phyloP scores from a whole-genome alignment of 2,113 vertebrate genomes.

The Halichoerus grypus region DNA sequence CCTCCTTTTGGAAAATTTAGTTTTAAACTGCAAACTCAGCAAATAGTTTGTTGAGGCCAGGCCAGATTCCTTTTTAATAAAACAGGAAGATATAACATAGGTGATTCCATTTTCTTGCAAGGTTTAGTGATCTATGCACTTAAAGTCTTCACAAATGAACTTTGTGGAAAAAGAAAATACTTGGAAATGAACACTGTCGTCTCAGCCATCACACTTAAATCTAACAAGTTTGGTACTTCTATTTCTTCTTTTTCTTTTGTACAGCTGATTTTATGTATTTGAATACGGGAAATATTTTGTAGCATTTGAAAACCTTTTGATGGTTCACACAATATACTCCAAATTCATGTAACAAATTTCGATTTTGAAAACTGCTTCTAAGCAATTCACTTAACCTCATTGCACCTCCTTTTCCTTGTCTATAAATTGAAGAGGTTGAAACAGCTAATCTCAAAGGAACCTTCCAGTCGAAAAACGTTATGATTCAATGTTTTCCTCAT shows the following conservation, averaged over 20 bases:
- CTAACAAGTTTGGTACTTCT: background rate
- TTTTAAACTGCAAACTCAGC: constrained; percentile 27
- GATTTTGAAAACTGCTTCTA: constrained; percentile 28
- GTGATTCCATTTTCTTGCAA: background rate
- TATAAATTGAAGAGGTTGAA: constrained; percentile 18
- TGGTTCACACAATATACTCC: background rate
- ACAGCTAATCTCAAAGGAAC: background rate
- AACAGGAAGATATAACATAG: background rate
- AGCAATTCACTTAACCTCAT: background rate
- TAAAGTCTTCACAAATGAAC: background rate
- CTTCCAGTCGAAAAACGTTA: constrained; percentile 48
- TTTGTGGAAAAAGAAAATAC: background rate
- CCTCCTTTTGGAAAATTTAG: background rate
- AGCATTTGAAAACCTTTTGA: constrained; percentile 26
- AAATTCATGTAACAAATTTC: background rate
- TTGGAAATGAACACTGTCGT: background rate
- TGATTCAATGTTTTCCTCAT: constrained; percentile 51
- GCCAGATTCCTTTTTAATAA: background rate
- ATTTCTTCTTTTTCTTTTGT: constrained; percentile 15
- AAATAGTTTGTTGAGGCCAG: background rate
- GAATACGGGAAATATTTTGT: background rate
- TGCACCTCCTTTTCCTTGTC: background rate
- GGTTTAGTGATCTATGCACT: background rate
- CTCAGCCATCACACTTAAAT: background rate
- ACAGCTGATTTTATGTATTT: background rate